Evolutionary conservation across 2,113 vertebrate species (phyloP), one percentile per base, ranked within the genome.

Genomic region (Marcusenius ussheri): DNA sequence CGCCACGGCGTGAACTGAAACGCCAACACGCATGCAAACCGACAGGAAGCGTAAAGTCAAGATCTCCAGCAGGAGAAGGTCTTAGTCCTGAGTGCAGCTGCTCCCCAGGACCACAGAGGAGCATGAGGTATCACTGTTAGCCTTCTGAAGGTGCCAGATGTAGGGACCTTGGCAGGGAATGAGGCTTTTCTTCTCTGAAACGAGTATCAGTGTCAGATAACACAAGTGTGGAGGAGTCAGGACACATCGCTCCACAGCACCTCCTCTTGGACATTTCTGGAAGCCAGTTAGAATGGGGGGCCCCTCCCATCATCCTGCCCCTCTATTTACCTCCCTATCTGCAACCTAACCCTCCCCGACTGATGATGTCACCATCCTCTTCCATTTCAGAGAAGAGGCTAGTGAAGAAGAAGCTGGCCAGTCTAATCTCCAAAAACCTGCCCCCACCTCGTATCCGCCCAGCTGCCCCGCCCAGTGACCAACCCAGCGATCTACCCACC

Each of bases 341-440:
- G 27, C 31, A 24, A 45, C 31, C 85, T 35, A 8, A 7, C 9
- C 9, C 17, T 27, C 86, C 21, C 19, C 5, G 0, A 77, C 31
- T 13, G 17, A 35, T 77, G 70, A 77, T 85, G 27, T 86, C 83
- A 51, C 21, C 50, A 27, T 8, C 19, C 49, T 89, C 24, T 42
- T 83, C 4, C 42, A 95, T 35, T 74, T 5, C 31, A 96, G 95
- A 86, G 88, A 94, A 89, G 91, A 93, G 24, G 88, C n/a, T 88
- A 66, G 10, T 58, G 53, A 95, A 89, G 90, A 96, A 94, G 93
- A 94, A 93, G 70, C 89, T 77, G 74, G 90, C 46, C 8, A 91
- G 89, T 51, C 88, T 88, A 1, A 45, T 91, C 87, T 47, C 88
- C 87, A 62, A 92, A 91, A 92, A 87, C 45, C 31, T 70, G 84